Conservation (phyloP, 2,888 invertebrate species). For the Rhamnusium bicolor region DNA sequence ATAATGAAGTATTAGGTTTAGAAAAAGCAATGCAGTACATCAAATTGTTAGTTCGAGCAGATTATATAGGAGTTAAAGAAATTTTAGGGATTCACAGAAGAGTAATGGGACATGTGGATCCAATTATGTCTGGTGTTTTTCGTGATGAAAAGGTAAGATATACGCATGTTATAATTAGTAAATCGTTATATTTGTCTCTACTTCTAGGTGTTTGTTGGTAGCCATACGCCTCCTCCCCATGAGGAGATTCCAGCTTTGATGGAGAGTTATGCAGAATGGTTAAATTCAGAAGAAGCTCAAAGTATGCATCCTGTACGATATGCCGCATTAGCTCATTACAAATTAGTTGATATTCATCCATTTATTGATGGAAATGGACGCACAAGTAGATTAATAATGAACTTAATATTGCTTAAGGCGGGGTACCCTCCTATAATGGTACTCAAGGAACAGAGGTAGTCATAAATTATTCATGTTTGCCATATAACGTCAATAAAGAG, state of each 20-base stretch:
- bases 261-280: conserved; percentile 92
- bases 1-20: conserved; percentile 95
- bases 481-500: too few relatives aligned
- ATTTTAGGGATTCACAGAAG: conserved; percentile 93
- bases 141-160: conserved; percentile 80
- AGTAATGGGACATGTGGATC: conserved; percentile 96
- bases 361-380: conserved; percentile 98
- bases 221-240: conserved; percentile 94
- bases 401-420: conserved; percentile 93
- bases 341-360: conserved; percentile 96
- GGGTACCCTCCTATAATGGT: conserved; percentile 98
- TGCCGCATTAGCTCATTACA: conserved; percentile 97
- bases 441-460: conserved; percentile 83
- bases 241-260: conserved; percentile 86
- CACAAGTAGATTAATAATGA: conserved; percentile 96
- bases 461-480: background rate
- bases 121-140: conserved; percentile 90
- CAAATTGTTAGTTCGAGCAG: conserved; percentile 83
- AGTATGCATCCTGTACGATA: conserved; percentile 77
- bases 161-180: too few relatives aligned
- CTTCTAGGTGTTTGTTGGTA: conserved; percentile 88
- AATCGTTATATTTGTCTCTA: background rate
- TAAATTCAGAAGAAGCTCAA: conserved; percentile 90
- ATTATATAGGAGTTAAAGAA: conserved; percentile 86
- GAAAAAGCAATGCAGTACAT: conserved; percentile 97